Conservation (phyloP, 2,113 vertebrate genomes). For the Bos javanicus region DNA sequence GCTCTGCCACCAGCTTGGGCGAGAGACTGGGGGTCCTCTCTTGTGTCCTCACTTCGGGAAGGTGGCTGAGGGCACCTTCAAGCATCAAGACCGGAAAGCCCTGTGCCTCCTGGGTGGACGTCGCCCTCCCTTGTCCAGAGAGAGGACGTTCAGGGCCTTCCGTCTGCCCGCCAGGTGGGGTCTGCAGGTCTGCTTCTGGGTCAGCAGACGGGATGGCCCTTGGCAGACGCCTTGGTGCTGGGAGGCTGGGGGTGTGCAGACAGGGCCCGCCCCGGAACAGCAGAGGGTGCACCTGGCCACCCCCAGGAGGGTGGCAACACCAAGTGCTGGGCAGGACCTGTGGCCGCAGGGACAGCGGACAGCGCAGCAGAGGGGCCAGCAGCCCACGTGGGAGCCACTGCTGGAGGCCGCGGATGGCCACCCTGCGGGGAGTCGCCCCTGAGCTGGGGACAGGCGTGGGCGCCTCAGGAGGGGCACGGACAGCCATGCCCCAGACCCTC, state of each 20-base stretch:
- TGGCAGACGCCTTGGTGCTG: background rate
- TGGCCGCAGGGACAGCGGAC: background rate
- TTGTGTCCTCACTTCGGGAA: background rate
- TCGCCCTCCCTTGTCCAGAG: background rate
- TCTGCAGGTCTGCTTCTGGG: background rate
- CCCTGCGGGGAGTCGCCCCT: background rate
- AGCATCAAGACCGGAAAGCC: background rate
- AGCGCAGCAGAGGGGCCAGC: background rate
- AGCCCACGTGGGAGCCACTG: rapidly evolving
- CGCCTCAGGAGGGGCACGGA: rapidly evolving
- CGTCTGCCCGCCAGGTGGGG: background rate
- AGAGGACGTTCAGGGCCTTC: background rate
- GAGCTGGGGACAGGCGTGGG: background rate
- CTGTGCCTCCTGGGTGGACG: rapidly evolving
- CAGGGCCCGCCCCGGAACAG: rapidly evolving
- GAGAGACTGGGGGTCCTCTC: background rate
- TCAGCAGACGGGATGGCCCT: background rate
- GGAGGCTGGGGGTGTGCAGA: no score
- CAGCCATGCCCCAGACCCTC: background rate
- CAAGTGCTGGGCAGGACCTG: background rate
- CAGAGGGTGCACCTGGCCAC: rapidly evolving
- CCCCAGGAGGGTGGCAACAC: background rate
- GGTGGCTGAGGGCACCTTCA: background rate
- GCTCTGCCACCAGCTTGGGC: background rate
- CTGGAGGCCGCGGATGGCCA: rapidly evolving